Evolutionary conservation across 2,113 vertebrate species (phyloP).

Genomic region (Numida meleagris): DNA sequence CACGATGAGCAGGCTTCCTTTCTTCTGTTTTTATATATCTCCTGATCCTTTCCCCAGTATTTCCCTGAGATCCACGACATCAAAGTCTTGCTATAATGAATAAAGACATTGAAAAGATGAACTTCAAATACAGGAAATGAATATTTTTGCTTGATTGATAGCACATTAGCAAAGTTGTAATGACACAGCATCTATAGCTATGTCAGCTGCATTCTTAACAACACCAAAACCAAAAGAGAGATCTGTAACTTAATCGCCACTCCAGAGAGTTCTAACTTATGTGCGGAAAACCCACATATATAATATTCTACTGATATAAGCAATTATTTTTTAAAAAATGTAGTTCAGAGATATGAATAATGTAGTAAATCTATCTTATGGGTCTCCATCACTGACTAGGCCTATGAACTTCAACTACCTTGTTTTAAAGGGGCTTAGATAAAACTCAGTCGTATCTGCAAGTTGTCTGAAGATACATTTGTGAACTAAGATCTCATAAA

Average conservation of each 20-base stretch:
- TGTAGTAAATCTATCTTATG: neutral
- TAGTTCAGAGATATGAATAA: neutral
- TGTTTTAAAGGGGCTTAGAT: neutral
- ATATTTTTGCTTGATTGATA: neutral
- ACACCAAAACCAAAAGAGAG: neutral
- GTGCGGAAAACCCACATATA: neutral
- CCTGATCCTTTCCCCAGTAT: neutral
- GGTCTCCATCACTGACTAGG: neutral
- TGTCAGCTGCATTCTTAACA: neutral
- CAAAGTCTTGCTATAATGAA: conserved; percentile 26
- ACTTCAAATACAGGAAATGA: conserved; percentile 12
- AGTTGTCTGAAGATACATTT: neutral
- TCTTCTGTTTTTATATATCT: neutral
- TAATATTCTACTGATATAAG: neutral
- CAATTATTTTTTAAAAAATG: neutral
- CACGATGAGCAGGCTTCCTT: neutral
- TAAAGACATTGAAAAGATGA: conserved; percentile 13
- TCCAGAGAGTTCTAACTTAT: neutral
- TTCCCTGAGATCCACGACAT: conserved; percentile 41
- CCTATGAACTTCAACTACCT: neutral
- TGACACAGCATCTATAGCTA: neutral
- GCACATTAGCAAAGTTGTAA: neutral
- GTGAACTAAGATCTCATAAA: neutral
- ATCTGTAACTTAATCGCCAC: neutral
- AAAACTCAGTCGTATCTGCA: neutral